Evolutionary conservation across 37 sponge, comb jelly and placozoan genomes (phyloP).

Genomic region (Chondrilla cf. caribensis): DNA sequence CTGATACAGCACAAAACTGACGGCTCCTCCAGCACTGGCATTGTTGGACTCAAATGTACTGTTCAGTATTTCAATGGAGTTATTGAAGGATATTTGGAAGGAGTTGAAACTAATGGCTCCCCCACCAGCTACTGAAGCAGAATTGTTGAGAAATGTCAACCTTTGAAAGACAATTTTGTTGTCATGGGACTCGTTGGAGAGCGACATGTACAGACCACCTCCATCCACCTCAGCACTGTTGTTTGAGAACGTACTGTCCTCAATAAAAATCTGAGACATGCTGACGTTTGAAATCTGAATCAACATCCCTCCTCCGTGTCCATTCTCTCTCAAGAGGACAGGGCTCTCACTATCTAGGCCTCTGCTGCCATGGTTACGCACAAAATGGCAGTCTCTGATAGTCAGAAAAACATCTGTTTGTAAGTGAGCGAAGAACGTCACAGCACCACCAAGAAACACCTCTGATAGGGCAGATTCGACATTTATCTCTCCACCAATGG

Average conservation of each 20-base stretch:
- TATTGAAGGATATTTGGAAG: slow-evolving; percentile 49
- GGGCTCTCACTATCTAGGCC: slow-evolving; percentile 52
- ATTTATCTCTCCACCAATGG: slow-evolving; percentile 15
- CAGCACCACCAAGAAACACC: slow-evolving; percentile 46
- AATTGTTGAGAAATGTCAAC: slow-evolving; percentile 33
- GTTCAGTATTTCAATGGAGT: slow-evolving; percentile 33
- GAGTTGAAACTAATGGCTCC: slow-evolving; percentile 68
- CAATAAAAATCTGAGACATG: slow-evolving; percentile 28
- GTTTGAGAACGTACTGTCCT: slow-evolving; percentile 22
- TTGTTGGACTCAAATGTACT: slow-evolving; percentile 38
- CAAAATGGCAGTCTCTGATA: slow-evolving; percentile 51
- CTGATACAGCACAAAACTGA: slow-evolving; percentile 68
- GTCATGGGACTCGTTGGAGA: slow-evolving; percentile 22
- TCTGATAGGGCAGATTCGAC: slow-evolving; percentile 24
- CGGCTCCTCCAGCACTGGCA: slow-evolving; percentile 74
- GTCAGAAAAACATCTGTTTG: neutral
- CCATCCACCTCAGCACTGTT: slow-evolving; percentile 72
- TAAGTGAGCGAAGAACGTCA: slow-evolving; percentile 39
- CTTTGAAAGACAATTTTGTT: slow-evolving; percentile 32
- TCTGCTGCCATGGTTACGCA: slow-evolving; percentile 27
- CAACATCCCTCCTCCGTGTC: slow-evolving; percentile 67
- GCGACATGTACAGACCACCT: slow-evolving; percentile 54
- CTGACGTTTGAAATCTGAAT: slow-evolving; percentile 23
- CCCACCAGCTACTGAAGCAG: slow-evolving; percentile 49
- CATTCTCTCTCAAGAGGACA: slow-evolving; percentile 56